Evolutionary conservation across 2,797 vertebrate genomes (phyloP), one percentile per base, ranked within the genome.

Genomic region (Dicrostonyx torquatus): DNA sequence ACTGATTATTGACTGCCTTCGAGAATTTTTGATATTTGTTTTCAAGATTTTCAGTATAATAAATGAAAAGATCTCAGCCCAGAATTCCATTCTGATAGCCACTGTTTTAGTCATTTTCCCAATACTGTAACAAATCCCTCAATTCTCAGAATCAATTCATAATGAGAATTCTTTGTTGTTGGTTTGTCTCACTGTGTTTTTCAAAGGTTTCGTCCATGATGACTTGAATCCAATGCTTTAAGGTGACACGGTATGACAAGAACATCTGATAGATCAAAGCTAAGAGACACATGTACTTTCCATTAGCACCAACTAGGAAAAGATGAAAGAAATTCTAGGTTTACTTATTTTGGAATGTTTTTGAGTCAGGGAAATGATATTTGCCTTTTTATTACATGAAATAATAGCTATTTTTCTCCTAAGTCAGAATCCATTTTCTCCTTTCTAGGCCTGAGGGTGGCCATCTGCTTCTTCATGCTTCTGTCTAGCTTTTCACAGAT

Each of bases 361-460:
- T 93, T 94, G 62, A 92, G 9, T 53, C 83, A 83, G 50, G 50
- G 26, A 94, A 87, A 87, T 18, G 68, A 3, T 83, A 91, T 88
- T 15, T 76, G 7, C 17, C 73, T 90, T 86, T 95, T 87, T 75
- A 94, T 83, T 85, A 75, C 73, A 76, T 88, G 72, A 94, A 96
- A 62, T 93, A 93, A 78, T 94, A 80, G 43, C 75, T n/a, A 83
- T 93, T 95, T 96, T 89, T 64, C 68, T 97, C 50, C 80, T 89
- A 89, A 91, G 87, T 94, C 93, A 94, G 93, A 94, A 91, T 95
- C 84, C 91, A 93, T 96, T 97, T 96, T 97, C 87, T 95, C 64
- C 87, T 87, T 72, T 90, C 87, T 66, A 68, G 92, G 97, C 95
- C 97, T 96, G 77, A 95, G 97, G 94, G 97, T 93, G 84, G 48